Evolutionary conservation across 2,888 invertebrate genomes (phyloP), one percentile per base, ranked within the genome.

Genomic region (Coelinius sp.): DNA sequence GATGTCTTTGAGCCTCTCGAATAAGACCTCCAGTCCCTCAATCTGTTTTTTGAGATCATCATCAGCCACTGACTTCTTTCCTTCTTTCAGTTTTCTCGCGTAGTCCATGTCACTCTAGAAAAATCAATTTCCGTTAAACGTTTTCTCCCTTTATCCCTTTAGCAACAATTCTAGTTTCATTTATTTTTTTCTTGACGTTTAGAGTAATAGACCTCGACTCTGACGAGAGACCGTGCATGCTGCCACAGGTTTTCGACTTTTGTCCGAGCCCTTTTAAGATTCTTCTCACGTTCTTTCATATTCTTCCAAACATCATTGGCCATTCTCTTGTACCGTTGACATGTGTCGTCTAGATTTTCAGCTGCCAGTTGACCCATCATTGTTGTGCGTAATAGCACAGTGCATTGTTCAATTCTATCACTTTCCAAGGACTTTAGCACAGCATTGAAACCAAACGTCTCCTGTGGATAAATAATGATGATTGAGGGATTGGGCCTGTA

Each of bases 321-420:
- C 74, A 93, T 82, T 64, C 88, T 89, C 78, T 89, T 90, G 81
- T 91, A 93, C 78, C 91, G 91, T 63, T 89, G 89, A 74, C 91
- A 90, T 66, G 92, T 88, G 76, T 93, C 92, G 67, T 92, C 92
- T 25, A 92, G 86, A 82, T 93, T 92, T 81, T 93, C 93, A 78
- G 91, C 90, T 0, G 92, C 92, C 0, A 92, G 85, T 80, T 93
- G 93, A 0, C 93, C 93, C 88, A 93, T 90, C 79, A 91, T 89
- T 0, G 92, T 92, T 0, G 92, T 91, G 22, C 90, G 90, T 84
- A 92, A 89, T 78, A 93, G 88, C 74, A 92, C 90, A 79, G 90
- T 90, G 52, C 91, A 91, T 85, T 93, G 93, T 8, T 89, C 89
- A 46, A 89, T 85, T 73, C 91, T 90, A 81, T 93, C 92, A 25